Evolutionary conservation across 1,140 invertebrate genomes (phyloP), one percentile per base, ranked within the genome.

Genomic region (Vanessa tameamea): DNA sequence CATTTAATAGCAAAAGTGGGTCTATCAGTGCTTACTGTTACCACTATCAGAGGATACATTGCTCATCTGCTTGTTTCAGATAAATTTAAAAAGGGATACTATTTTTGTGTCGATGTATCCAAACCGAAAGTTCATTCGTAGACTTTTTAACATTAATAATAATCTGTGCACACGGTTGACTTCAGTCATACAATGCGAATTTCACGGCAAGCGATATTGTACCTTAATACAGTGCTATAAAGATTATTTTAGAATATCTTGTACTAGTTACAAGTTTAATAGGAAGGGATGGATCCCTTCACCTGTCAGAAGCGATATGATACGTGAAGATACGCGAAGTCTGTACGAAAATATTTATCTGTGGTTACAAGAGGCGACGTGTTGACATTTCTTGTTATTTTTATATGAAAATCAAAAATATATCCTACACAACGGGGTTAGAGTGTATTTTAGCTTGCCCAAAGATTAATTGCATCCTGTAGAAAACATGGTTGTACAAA

Each of bases 331-430:
- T 66, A 72, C 53, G 71, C 37, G 47, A 7, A 57, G 63, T 57
- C 51, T 65, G 37, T 51, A 53, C 71, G 53, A 73, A 73, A 73
- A 73, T 73, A 73, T 73, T 73, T 73, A 73, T 73, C 64, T 73
- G 64, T 23, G 63, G 71, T 65, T 72, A 48, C 64, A 73, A 64
- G 65, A 73, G 16, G 16, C 59, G 69, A 72, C 71, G 71, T 55
- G 71, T 73, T 73, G 71, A 73, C 71, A 73, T 67, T 67, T 57
- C 50, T 64, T 73, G 65, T 73, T 65, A 67, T 67, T 37, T n/a
- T 11, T 3, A 37, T 48, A 16, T n/a, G 47, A 43, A 13, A n/a
- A 51, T 37, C n/a, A 14, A 71, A 67, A 47, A 12, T 66, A 20
- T 66, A 37, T 5, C 7, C 6, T 37, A 37, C 7, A 13, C 14